Evolutionary conservation across 64 coral and sea anemone species (phyloP).

Genomic region (Montipora foliosa): DNA sequence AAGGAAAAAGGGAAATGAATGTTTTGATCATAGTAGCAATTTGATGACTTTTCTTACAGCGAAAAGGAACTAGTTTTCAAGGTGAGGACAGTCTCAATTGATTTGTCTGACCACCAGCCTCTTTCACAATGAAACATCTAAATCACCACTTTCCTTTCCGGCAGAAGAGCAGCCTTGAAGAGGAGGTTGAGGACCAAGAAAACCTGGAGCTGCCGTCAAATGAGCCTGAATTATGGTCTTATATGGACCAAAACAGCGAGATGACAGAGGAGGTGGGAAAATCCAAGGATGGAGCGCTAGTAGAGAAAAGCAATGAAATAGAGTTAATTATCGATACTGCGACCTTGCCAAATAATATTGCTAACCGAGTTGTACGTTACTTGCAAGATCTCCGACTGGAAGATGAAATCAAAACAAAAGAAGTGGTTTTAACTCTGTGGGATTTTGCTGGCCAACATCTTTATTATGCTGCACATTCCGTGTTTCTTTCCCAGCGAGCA

Average conservation of each 20-base stretch:
- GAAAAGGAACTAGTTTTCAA: too few species aligned
- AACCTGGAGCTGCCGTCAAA: not conserved
- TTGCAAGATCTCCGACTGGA: slow-evolving; percentile 21
- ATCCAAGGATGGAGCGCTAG: not conserved
- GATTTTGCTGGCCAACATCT: slow-evolving; percentile 63
- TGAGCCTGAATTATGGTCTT: not conserved
- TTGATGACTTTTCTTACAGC: too few species aligned
- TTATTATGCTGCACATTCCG: slow-evolving; percentile 52
- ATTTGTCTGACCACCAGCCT: too few species aligned
- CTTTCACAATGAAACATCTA: too few species aligned
- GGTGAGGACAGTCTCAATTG: too few species aligned
- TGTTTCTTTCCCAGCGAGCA: slow-evolving; percentile 34
- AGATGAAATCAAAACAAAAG: slow-evolving; percentile 18
- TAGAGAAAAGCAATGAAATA: not conserved
- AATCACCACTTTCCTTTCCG: not conserved
- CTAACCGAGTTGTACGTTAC: slow-evolving; percentile 8
- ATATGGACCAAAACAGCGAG: not conserved
- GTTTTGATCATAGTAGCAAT: too few species aligned
- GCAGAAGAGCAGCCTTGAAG: not conserved
- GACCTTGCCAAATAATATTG: slow-evolving; percentile 3
- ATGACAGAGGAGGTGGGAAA: not conserved
- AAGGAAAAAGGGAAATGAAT: too few species aligned
- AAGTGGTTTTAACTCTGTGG: slow-evolving; percentile 36
- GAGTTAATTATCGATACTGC: slow-evolving; percentile 15
- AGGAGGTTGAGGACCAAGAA: not conserved